These are phyloP conservation scores for Heterochromis multidens DNA, from an alignment of 2,113 vertebrate species.

Conservation along the genomic window DNA sequence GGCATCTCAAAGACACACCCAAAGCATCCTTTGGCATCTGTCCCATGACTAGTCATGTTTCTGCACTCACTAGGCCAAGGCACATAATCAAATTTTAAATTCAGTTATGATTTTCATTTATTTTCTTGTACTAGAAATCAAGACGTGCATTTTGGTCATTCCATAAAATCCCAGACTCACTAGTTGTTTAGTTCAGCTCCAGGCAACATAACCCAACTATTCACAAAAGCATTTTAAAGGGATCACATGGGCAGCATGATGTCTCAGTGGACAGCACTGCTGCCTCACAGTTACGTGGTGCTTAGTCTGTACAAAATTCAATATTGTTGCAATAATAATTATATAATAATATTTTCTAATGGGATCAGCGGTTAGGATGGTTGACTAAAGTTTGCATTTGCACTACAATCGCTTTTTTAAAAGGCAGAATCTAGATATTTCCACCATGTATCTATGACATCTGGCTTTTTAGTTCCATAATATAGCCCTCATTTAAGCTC, in stretches of 20 bases:
- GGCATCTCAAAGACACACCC: not conserved
- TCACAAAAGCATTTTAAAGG: not conserved
- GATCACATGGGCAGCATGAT: too few relatives aligned
- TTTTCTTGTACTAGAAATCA: not conserved
- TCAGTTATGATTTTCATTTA: not conserved
- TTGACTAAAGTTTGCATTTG: not conserved
- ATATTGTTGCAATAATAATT: not conserved
- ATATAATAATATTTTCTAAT: accelerated
- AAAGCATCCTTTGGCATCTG: not conserved
- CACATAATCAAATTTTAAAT: not conserved
- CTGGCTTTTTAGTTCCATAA: too few relatives aligned
- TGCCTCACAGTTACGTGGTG: not conserved
- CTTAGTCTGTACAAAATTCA: not conserved
- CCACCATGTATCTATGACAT: not conserved
- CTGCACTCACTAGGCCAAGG: not conserved
- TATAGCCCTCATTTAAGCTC: too few relatives aligned
- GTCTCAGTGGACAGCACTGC: not conserved
- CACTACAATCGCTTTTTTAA: not conserved
- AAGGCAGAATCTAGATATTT: not conserved
- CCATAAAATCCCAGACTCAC: not conserved
- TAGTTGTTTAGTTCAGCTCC: too few relatives aligned
- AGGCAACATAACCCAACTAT: not conserved
- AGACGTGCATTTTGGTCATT: not conserved
- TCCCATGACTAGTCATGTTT: too few relatives aligned
- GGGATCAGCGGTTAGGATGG: not conserved